Base-by-base conservation (phyloP, 2,113 vertebrate genomes). In the Syngnathus scovelli region DNA sequence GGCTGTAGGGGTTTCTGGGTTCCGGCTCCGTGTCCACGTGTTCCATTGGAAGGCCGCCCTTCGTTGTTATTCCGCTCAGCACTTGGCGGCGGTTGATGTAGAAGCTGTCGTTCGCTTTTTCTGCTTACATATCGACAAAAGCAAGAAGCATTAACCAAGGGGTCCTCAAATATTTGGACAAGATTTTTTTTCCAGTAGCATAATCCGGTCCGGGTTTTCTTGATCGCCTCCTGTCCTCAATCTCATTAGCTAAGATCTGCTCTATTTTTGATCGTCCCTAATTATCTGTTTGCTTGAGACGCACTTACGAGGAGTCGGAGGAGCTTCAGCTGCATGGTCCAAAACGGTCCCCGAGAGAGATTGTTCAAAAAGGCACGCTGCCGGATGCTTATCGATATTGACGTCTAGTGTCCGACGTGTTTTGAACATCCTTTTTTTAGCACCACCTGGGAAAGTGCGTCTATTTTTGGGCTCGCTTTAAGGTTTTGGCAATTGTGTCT, bases 101-200 rank as follows among this genome's bases (percentile, higher is more conserved):
- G 92, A 94, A 96, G 89, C 95, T 92, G 0, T 95, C 93, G 0
- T 92, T 95, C 13, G 92, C 93, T 88, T 96, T 98, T 85, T 98
- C 95, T 37, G 96, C 95, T 98, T 37, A 44, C 13, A 36, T 3
- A 1, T 7, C 23, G n/a, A 62, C 78, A 66, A 80, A 41, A 67
- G 59, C 10, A 51, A 44, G 2, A 51, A 43, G 6, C 27, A 16
- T 36, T 36, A 58, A 58, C 6, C 55, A 15, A 36, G 13, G 11
- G 54, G 5, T 27, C 18, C 18, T 49, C 46, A 16, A 49, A 49
- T 7, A 16, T 18, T 49, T 7, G 6, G 27, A 33, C 27, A 33
- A 33, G 27, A 33, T 33, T 3, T 33, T 33, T 33, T 33, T 33
- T 33, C 27, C 27, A 33, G 27, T 33, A 33, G 3, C 27, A 0